A percentile compares a stretch with the other conserved stretches of the same genome.
These are phyloP conservation scores for Leptosomus discolor DNA, from an alignment of 2,113 vertebrate genomes.

Conservation along the genomic window DNA sequence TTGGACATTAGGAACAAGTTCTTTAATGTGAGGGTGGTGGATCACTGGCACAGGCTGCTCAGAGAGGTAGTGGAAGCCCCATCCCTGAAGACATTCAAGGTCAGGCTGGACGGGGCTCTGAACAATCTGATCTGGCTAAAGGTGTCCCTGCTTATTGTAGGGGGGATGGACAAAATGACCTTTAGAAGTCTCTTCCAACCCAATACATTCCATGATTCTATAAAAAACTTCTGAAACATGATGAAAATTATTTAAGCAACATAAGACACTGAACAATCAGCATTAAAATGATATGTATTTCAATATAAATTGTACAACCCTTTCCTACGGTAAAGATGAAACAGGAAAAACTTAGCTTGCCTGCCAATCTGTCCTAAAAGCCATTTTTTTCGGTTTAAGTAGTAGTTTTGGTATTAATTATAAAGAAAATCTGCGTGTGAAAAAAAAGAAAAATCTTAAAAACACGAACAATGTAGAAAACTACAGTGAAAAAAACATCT, in stretches of 20 bases:
- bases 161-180: too few relatives aligned
- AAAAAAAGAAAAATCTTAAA: neutral
- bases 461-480: neutral
- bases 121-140: too few relatives aligned
- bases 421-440: neutral
- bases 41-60: too few relatives aligned
- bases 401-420: neutral
- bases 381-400: neutral
- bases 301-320: neutral
- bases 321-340: neutral
- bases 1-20: too few relatives aligned
- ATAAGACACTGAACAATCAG: neutral
- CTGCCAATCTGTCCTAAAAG: neutral
- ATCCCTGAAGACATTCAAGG: too few relatives aligned
- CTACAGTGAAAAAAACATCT: neutral
- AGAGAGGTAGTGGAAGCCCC: too few relatives aligned
- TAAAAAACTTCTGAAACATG: neutral
- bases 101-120: too few relatives aligned
- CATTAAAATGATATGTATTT: neutral
- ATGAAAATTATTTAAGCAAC: neutral
- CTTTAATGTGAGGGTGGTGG: too few relatives aligned
- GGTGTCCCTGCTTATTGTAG: too few relatives aligned
- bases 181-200: too few relatives aligned
- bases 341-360: neutral
- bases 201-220: too few relatives aligned